Percentiles rank a stretch among this genome's conserved stretches.
phyloP scores from a whole-genome alignment of 2,797 vertebrate species.

The Cygnus olor region DNA sequence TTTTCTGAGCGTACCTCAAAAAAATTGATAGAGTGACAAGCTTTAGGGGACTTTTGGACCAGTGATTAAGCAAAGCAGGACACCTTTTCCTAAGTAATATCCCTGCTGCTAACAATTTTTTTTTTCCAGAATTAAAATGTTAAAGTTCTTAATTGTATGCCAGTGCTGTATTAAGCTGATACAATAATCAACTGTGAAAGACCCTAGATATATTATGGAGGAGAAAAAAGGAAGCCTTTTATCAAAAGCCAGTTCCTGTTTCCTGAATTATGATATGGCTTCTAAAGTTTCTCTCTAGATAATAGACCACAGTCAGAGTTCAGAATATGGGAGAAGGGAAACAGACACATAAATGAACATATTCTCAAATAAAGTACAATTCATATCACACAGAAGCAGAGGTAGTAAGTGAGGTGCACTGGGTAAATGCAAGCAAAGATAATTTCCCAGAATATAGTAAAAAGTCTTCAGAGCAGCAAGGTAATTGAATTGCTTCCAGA shows the following conservation, averaged over 20 bases:
- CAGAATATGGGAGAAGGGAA: constrained; percentile 36
- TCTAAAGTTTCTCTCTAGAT: constrained; percentile 68
- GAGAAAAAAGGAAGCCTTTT: constrained; percentile 79
- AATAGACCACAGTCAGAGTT: constrained; percentile 50
- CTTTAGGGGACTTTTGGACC: constrained; percentile 42
- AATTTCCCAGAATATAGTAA: background rate
- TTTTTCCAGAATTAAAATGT: constrained; percentile 49
- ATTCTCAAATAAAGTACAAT: background rate
- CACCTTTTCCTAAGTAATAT: constrained; percentile 64
- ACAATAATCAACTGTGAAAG: constrained; percentile 77
- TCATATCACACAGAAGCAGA: background rate
- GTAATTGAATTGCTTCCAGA: background rate
- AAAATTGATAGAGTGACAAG: constrained; percentile 12
- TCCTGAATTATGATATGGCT: constrained; percentile 75
- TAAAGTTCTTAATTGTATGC: constrained; percentile 65
- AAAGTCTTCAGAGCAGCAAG: background rate
- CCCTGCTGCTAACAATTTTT: constrained; percentile 30
- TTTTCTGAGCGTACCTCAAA: background rate
- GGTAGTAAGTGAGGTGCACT: background rate
- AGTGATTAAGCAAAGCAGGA: constrained; percentile 50
- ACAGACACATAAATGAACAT: background rate
- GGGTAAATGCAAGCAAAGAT: background rate
- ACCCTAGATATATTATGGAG: constrained; percentile 70
- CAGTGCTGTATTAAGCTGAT: constrained; percentile 68
- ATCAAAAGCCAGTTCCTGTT: constrained; percentile 80